A percentile compares a stretch with the other conserved stretches of the same genome.
These are phyloP conservation scores for Erethizon dorsatum DNA, from an alignment of 2,797 vertebrate genomes.

Conservation along the genomic window DNA sequence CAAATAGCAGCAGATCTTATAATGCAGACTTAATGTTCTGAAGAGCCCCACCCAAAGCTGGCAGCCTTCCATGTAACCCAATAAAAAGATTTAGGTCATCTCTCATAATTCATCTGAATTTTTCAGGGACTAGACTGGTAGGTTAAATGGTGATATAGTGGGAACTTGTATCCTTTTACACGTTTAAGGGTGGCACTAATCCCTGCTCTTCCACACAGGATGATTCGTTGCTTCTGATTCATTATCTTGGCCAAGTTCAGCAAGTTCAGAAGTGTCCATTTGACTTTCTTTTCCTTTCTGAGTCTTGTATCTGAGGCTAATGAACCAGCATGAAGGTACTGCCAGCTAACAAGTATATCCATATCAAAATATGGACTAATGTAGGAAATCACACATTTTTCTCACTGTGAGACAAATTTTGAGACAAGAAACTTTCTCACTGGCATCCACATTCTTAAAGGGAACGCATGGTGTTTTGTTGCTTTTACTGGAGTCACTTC, in stretches of 20 bases:
- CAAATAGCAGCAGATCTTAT: not conserved
- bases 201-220: not conserved
- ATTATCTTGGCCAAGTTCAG: not conserved
- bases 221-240: not conserved
- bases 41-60: conserved; percentile 1
- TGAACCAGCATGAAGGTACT: not conserved
- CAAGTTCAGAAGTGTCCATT: not conserved
- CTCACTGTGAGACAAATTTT: not conserved
- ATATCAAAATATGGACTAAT: not conserved
- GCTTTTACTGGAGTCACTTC: not conserved
- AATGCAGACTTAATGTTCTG: not conserved
- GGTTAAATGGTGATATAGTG: not conserved
- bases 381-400: not conserved
- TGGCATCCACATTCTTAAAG: not conserved
- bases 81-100: not conserved
- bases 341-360: not conserved
- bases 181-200: not conserved
- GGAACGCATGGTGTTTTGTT: not conserved
- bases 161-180: not conserved
- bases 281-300: conserved; percentile 5
- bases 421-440: not conserved
- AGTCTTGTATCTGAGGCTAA: not conserved
- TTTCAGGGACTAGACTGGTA: not conserved
- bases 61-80: not conserved
- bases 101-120: not conserved